These are phyloP conservation scores for Agrochola litura DNA, from an alignment of 2,888 invertebrate species.

Conservation along the genomic window DNA sequence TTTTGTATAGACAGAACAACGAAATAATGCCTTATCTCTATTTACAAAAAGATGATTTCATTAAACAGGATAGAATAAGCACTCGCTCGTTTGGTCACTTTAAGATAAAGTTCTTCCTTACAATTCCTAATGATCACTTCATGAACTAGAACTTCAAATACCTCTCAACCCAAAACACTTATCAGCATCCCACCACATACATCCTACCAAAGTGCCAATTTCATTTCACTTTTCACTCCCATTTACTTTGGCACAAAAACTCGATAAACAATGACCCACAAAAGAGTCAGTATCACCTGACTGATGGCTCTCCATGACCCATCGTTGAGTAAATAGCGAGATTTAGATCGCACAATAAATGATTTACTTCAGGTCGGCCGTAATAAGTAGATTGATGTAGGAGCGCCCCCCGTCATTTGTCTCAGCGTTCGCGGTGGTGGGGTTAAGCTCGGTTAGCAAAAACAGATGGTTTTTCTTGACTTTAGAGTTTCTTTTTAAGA, in stretches of 20 bases:
- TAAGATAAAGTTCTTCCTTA: background rate
- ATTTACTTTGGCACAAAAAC: conserved; percentile 56
- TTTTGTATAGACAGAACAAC: background rate
- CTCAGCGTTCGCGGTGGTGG: conserved; percentile 60
- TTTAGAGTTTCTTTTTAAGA: background rate
- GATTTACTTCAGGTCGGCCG: conserved; percentile 84
- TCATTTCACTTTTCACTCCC: conserved; percentile 59
- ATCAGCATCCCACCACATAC: conserved; percentile 2
- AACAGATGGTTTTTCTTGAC: conserved; percentile 63
- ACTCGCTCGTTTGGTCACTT: background rate
- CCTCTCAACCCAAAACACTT: conserved; percentile 1
- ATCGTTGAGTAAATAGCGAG: conserved; percentile 85
- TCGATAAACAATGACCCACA: conserved; percentile 58
- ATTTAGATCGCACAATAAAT: conserved; percentile 87
- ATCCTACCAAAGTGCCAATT: conserved; percentile 32
- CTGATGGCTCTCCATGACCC: conserved; percentile 81
- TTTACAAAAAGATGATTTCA: background rate
- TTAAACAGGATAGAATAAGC: background rate
- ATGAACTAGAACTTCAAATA: background rate
- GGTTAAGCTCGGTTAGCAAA: conserved; percentile 62
- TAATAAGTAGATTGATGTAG: conserved; percentile 88
- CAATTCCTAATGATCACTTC: background rate
- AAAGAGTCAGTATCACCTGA: conserved; percentile 75
- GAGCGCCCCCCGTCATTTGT: conserved; percentile 85
- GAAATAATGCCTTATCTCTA: background rate